Base-by-base conservation (phyloP, 2,888 invertebrate genomes). In the Rhogogaster chlorosoma region DNA sequence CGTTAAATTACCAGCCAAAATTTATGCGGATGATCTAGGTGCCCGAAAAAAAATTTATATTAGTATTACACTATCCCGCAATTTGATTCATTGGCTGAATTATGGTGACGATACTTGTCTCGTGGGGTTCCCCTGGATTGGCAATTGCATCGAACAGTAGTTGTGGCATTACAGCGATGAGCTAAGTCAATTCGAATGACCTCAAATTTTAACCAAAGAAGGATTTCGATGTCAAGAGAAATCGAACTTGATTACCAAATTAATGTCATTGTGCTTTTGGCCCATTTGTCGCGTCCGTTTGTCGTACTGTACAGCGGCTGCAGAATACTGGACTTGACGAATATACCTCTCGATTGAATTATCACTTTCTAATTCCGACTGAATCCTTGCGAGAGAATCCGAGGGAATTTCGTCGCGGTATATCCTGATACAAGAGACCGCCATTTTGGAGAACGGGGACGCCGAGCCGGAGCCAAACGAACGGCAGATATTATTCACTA, bases 211-310 rank as follows among this genome's bases (percentile, higher is more conserved):
- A 49, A 80, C 80, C 80, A n/a, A 80, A 80, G 80, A 80, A 80
- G 57, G 80, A 80, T 80, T 80, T 80, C 80, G 80, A 80, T 80
- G 80, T 80, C 80, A 80, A 80, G 80, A 80, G 80, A 80, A 80
- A 80, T 80, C 80, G 80, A 80, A 61, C 61, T 61, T 61, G 80
- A 61, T 80, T 80, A 80, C 57, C 80, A 80, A 80, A 80, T 80
- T 61, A 57, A 49, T 53, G 80, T 22, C 80, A 61, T 61, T 61
- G 57, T 80, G 61, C 80, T 80, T 80, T 80, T 61, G 36, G 57
- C 57, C 61, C 80, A 61, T 80, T 26, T 80, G 80, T 36, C 22
- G 61, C 22, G 10, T 6, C 22, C 61, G n/a, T 38, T 61, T 80
- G 18, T 38, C 12, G 10, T 7, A 15, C 4, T 80, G 61, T 53